These are phyloP conservation scores for Trichogramma dendrolimi DNA, from an alignment of 2,888 invertebrate species.

Conservation along the genomic window DNA sequence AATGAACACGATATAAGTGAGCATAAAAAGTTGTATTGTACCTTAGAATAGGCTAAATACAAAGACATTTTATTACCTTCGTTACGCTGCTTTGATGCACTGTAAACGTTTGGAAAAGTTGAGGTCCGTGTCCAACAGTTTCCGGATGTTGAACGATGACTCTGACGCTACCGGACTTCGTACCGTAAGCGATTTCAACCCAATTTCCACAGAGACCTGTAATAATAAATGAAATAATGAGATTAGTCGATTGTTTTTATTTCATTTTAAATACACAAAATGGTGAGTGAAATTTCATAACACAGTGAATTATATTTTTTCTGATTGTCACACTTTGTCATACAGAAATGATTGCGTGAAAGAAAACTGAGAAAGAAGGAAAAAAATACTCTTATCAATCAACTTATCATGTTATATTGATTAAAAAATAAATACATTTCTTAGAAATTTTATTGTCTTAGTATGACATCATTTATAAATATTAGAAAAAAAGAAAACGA, in stretches of 20 bases:
- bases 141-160: slow-evolving; percentile 99
- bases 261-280: background rate
- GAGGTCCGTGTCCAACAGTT: slow-evolving; percentile 96
- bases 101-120: slow-evolving; percentile 95
- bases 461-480: no score
- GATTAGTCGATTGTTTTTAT: background rate
- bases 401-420: no score
- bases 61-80: slow-evolving; percentile 53
- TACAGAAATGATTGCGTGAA: no score
- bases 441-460: no score
- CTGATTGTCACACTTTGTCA: no score
- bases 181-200: slow-evolving; percentile 99
- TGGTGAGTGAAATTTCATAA: background rate
- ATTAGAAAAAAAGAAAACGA: no score
- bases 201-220: slow-evolving; percentile 94
- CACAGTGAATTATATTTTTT: background rate
- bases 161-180: slow-evolving; percentile 88
- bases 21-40: background rate
- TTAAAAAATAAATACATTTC: no score
- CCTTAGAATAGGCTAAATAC: background rate
- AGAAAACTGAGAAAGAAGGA: no score
- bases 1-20: slow-evolving; percentile 16
- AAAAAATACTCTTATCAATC: no score
- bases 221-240: slow-evolving; percentile 4
- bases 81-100: slow-evolving; percentile 95